Percentiles rank a stretch among this genome's conserved stretches.
Conservation (phyloP, 2,113 vertebrate genomes). For the Pachyramphus minor region DNA sequence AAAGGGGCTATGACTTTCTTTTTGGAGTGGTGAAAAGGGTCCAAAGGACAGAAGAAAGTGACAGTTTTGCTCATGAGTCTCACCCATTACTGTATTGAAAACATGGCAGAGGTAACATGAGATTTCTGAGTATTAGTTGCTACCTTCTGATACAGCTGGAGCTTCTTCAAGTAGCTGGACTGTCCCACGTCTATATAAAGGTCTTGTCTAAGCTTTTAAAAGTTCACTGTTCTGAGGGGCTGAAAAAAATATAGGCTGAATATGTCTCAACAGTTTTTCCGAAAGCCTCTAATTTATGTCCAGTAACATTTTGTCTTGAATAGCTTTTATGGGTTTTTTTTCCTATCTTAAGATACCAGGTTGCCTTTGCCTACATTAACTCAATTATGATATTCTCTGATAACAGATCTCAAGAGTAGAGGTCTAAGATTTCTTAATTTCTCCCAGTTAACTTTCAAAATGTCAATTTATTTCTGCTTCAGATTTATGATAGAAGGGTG, state of each 20-base stretch:
- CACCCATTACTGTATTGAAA: background rate
- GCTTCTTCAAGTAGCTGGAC: background rate
- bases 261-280: background rate
- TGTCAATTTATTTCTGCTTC: background rate
- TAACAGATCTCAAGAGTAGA: background rate
- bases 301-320: background rate
- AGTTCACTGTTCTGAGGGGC: background rate
- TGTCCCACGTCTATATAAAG: background rate
- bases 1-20: background rate
- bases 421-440: background rate
- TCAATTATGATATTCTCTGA: background rate
- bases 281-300: background rate
- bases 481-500: background rate
- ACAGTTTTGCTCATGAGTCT: background rate
- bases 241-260: background rate
- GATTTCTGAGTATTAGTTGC: background rate
- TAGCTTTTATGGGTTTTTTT: background rate
- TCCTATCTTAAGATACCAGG: background rate
- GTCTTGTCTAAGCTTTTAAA: background rate
- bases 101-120: rapidly evolving
- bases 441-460: background rate
- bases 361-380: background rate
- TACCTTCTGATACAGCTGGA: background rate
- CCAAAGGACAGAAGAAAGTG: background rate
- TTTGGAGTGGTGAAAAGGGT: background rate